Evolutionary conservation across 2,888 invertebrate species (phyloP).

Genomic region (Acleris cristana): DNA sequence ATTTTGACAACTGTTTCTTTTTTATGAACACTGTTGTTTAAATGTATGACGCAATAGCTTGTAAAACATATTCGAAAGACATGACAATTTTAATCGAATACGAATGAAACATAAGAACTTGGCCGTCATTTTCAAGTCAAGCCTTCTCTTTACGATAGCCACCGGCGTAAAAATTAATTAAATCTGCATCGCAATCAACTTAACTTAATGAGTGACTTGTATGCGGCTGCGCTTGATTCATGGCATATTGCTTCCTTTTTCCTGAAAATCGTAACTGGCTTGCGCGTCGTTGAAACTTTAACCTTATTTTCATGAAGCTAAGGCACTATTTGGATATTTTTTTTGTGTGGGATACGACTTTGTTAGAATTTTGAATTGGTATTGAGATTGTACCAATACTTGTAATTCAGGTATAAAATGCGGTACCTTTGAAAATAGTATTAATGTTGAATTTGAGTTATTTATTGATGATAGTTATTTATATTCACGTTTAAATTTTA

Average conservation of each 20-base stretch:
- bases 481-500: neutral
- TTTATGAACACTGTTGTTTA: too few relatives aligned
- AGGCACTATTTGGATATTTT: too few relatives aligned
- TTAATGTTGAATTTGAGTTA: neutral
- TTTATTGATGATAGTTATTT: neutral
- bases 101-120: neutral
- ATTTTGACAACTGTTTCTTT: too few relatives aligned
- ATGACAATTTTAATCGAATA: too few relatives aligned
- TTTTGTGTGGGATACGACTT: too few relatives aligned
- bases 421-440: constrained; percentile 27
- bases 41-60: too few relatives aligned
- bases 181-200: constrained; percentile 44
- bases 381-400: constrained; percentile 21
- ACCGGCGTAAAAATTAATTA: constrained; percentile 61
- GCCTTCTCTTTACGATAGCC: constrained; percentile 14
- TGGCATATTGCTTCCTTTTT: constrained; percentile 56
- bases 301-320: too few relatives aligned
- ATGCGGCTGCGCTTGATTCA: constrained; percentile 63
- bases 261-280: neutral
- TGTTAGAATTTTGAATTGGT: too few relatives aligned
- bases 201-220: constrained; percentile 32
- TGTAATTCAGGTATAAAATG: constrained; percentile 26
- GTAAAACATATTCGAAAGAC: too few relatives aligned
- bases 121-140: neutral
- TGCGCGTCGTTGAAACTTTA: too few relatives aligned